Evolutionary conservation across 2,797 vertebrate genomes (phyloP), one percentile per base, ranked within the genome.

Genomic region (Phalloptychus januarius): DNA sequence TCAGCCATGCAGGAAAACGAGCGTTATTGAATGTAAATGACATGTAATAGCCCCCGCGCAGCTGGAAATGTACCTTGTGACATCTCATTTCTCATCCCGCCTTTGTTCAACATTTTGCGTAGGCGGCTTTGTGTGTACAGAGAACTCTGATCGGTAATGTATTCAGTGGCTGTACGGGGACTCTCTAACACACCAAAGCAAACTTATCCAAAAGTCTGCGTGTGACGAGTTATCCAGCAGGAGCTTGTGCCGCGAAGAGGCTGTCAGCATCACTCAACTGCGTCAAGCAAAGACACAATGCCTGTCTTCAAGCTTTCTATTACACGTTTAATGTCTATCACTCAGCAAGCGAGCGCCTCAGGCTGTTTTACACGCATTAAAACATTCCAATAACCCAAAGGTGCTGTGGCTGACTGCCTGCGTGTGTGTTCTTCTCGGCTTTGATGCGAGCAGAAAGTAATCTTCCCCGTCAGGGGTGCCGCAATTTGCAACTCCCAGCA

Each of bases 321-420:
- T 88, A 88, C 90, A 87, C 91, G 90, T 93, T 93, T 94, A 91
- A 94, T 94, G 92, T 92, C 85, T 81, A 89, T 89, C 92, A 89
- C 80, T 94, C 91, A 83, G 87, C 90, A 79, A 91, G 86, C 7
- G 81, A 84, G 38, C 56, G 91, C 94, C 92, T 89, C 87, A 28
- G 92, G 93, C 84, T 83, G 89, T 92, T 93, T 91, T 80, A 88
- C 83, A 80, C 78, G 83, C 85, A 90, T 82, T 81, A 87, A 93
- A 91, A 89, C 88, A 88, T 83, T 83, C 58, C 71, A 86, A 91
- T 90, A 92, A 94, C 91, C 89, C 81, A 73, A 80, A 90, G 92
- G 91, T 90, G 89, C 86, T 73, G 42, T 76, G 82, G 80, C 74
- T 79, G 84, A 71, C 76, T 87, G 83, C 74, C 74, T 85, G 83